Evolutionary conservation across 2,797 vertebrate genomes (phyloP).

Genomic region (Triplophysa yarkandensis): DNA sequence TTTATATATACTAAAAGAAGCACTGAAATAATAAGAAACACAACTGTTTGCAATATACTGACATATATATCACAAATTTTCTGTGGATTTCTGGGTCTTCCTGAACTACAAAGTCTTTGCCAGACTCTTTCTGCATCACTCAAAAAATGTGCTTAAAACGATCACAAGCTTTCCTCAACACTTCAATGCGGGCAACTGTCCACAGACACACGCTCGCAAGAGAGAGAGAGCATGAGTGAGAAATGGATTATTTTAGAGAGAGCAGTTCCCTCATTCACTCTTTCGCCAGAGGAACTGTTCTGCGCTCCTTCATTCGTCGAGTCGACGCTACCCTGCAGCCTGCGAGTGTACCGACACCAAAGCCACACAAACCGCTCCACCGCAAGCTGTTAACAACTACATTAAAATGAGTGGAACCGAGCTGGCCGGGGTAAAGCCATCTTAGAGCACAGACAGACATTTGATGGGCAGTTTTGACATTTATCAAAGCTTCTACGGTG

Average conservation of each 20-base stretch:
- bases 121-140: background rate
- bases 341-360: slow-evolving; percentile 60
- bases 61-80: background rate
- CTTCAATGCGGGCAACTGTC: background rate
- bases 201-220: slow-evolving; percentile 2
- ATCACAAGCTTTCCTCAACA: background rate
- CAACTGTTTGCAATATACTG: background rate
- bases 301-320: slow-evolving; percentile 21
- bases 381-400: slow-evolving; percentile 74
- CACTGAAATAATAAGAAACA: background rate
- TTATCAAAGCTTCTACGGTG: slow-evolving; percentile 6
- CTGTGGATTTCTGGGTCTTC: background rate
- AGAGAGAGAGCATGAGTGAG: background rate
- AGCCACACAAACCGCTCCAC: slow-evolving; percentile 69
- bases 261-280: slow-evolving; percentile 7
- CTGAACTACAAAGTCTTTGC: background rate
- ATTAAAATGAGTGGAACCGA: slow-evolving; percentile 66
- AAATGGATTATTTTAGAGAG: background rate
- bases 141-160: background rate
- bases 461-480: background rate
- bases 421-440: slow-evolving; percentile 56
- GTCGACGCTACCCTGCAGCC: slow-evolving; percentile 50
- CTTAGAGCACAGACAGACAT: slow-evolving; percentile 48
- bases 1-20: background rate
- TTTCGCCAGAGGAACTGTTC: slow-evolving; percentile 1